These are phyloP conservation scores for Diplodus puntazzo DNA, from an alignment of 2,797 vertebrate genomes.

Conservation along the genomic window DNA sequence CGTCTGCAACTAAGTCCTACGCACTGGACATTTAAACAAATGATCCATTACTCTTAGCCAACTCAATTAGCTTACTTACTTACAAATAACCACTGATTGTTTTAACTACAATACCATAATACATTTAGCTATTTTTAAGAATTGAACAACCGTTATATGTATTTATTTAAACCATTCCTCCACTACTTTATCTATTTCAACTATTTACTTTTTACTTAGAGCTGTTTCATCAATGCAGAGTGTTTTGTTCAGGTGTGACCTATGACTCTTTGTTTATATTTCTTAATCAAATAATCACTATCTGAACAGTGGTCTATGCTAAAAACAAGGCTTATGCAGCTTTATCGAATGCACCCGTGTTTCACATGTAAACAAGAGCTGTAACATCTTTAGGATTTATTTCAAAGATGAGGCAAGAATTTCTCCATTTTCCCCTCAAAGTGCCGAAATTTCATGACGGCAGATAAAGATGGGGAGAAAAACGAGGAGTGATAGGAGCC, in stretches of 20 bases:
- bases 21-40: too few species aligned
- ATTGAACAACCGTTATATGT: too few species aligned
- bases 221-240: not conserved
- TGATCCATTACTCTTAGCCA: too few species aligned
- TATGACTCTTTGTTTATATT: not conserved
- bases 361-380: conserved; percentile 47
- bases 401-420: conserved; percentile 17
- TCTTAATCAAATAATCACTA: not conserved
- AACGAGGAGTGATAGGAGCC: conserved; percentile 35
- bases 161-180: not conserved
- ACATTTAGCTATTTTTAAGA: too few species aligned
- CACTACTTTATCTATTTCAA: not conserved
- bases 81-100: too few species aligned
- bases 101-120: too few species aligned
- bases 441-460: conserved; percentile 42
- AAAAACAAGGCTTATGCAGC: too few species aligned
- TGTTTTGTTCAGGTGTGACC: too few species aligned
- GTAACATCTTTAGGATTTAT: conserved; percentile 22
- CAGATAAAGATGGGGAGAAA: conserved; percentile 49
- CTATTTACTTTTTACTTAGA: too few species aligned
- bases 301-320: too few species aligned
- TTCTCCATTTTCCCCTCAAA: conserved; percentile 30
- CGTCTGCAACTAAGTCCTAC: too few species aligned
- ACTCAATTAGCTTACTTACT: too few species aligned
- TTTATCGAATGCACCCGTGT: conserved; percentile 16